Evolutionary conservation across 2,888 invertebrate genomes (phyloP).

Genomic region (Caenorhabditis drosophilae): DNA sequence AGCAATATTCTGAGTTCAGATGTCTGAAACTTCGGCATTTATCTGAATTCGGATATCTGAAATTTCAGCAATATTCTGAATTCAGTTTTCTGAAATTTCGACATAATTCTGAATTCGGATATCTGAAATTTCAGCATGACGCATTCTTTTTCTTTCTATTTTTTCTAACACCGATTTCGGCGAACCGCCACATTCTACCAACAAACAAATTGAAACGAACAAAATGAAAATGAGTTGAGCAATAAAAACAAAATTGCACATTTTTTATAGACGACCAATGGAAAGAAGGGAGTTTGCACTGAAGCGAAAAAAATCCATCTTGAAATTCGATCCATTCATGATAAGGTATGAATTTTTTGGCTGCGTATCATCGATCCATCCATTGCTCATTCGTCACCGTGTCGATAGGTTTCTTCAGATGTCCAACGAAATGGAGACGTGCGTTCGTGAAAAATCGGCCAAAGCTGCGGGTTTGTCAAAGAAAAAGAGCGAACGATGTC

Average conservation of each 20-base stretch:
- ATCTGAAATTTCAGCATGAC: no score
- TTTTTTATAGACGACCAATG: slow-evolving; percentile 35
- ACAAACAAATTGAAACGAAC: background rate
- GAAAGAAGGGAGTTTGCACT: slow-evolving; percentile 36
- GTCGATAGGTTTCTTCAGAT: slow-evolving; percentile 11
- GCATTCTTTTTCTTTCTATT: no score
- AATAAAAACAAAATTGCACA: slow-evolving; percentile 8
- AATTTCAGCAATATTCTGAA: no score
- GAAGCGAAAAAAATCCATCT: slow-evolving; percentile 35
- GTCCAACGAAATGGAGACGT: slow-evolving; percentile 31
- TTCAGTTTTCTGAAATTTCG: no score
- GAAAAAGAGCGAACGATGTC: slow-evolving; percentile 37
- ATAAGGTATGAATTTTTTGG: slow-evolving; percentile 8
- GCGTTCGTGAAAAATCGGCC: slow-evolving; percentile 26
- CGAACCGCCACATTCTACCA: no score
- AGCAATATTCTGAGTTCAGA: no score
- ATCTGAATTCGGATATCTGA: no score
- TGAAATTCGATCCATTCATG: slow-evolving; percentile 35
- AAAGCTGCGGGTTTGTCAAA: slow-evolving; percentile 18
- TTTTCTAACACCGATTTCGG: no score
- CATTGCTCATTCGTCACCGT: background rate
- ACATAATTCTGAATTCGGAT: no score
- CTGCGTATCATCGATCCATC: no score
- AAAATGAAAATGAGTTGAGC: background rate
- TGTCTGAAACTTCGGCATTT: no score